These are phyloP conservation scores for Leptinotarsa defecta DNA, from an alignment of 1,140 invertebrate genomes.

Conservation along the genomic window DNA sequence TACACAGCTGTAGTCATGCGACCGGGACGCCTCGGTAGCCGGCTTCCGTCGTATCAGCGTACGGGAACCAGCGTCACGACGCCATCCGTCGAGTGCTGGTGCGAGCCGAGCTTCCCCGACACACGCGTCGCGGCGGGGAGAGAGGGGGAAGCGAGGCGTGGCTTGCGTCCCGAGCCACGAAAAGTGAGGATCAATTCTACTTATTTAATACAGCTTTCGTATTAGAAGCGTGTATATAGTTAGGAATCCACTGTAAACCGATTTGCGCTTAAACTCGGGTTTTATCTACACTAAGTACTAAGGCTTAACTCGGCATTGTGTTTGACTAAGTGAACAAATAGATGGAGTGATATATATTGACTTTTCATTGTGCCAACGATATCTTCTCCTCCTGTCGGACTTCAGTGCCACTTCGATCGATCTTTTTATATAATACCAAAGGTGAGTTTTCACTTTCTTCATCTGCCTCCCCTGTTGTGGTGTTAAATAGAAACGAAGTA, in stretches of 20 bases:
- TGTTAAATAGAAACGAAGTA: no score
- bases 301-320: conserved; percentile 56
- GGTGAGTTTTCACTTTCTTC: conserved; percentile 41
- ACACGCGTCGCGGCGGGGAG: conserved; percentile 35
- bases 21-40: not conserved
- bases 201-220: conserved; percentile 59
- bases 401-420: conserved; percentile 26
- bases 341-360: conserved; percentile 58
- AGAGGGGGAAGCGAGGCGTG: conserved; percentile 45
- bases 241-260: conserved; percentile 58
- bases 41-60: conserved; percentile 1
- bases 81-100: conserved; percentile 25
- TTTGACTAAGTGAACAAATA: conserved; percentile 59
- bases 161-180: conserved; percentile 50
- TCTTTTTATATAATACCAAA: conserved; percentile 35
- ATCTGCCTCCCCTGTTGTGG: not conserved
- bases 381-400: conserved; percentile 41
- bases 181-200: conserved; percentile 59
- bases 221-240: conserved; percentile 58
- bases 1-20: not conserved
- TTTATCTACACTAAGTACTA: conserved; percentile 58
- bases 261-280: conserved; percentile 58
- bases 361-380: conserved; percentile 49
- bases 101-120: conserved; percentile 28
- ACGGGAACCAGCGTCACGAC: conserved; percentile 23